Evolutionary conservation across 2,888 invertebrate species (phyloP).

Genomic region (Cryptus viduatorius): DNA sequence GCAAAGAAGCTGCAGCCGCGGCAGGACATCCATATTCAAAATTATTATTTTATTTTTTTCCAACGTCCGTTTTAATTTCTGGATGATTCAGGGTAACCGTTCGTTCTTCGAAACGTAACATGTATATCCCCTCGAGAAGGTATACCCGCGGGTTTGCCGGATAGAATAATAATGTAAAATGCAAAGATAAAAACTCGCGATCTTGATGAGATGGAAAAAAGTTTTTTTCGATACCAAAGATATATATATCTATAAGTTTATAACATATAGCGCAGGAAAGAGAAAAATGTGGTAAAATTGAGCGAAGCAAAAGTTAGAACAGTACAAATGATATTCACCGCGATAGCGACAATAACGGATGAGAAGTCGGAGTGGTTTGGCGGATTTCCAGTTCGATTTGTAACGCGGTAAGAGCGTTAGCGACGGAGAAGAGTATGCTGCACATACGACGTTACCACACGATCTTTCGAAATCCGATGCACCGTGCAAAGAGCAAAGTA

Average conservation of each 20-base stretch:
- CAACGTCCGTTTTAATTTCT: constrained; percentile 39
- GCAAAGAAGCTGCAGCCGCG: constrained; percentile 54
- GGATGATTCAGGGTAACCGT: constrained; percentile 37
- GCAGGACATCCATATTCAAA: constrained; percentile 62
- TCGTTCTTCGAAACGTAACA: constrained; percentile 21
- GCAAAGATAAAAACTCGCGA: background rate
- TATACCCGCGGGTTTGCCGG: background rate
- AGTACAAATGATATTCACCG: constrained; percentile 59
- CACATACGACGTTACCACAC: constrained; percentile 22
- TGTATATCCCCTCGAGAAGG: background rate
- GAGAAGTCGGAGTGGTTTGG: constrained; percentile 56
- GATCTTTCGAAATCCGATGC: constrained; percentile 24
- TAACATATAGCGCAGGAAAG: too few relatives aligned
- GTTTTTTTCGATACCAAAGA: background rate
- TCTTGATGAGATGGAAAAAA: background rate
- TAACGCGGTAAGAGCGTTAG: constrained; percentile 61
- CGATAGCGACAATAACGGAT: constrained; percentile 67
- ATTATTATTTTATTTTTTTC: constrained; percentile 33
- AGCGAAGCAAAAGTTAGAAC: constrained; percentile 47
- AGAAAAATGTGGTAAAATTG: constrained; percentile 9
- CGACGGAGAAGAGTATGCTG: constrained; percentile 26
- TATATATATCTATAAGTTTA: too few relatives aligned
- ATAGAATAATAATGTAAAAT: constrained; percentile 30
- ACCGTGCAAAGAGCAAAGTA: constrained; percentile 18
- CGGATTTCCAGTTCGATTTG: constrained; percentile 69